These are phyloP conservation scores for Anarsia innoxiella DNA, from an alignment of 2,888 invertebrate genomes.

Conservation along the genomic window DNA sequence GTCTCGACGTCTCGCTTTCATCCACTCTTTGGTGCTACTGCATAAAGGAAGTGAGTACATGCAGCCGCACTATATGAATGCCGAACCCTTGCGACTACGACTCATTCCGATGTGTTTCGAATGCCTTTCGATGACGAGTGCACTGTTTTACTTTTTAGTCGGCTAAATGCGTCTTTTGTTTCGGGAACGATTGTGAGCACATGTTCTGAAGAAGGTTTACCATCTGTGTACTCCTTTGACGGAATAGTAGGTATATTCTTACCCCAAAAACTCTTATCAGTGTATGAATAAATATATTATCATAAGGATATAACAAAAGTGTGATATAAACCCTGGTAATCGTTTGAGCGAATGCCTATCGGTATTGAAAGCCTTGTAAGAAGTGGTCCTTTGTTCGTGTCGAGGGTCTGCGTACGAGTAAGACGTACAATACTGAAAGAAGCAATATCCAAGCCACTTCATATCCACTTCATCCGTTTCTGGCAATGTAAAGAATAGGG, in stretches of 20 bases:
- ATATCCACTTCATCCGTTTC: conserved; percentile 41
- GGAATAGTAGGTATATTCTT: no score
- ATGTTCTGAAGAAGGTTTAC: conserved; percentile 35
- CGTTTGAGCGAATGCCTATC: conserved; percentile 29
- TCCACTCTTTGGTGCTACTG: conserved; percentile 57
- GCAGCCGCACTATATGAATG: conserved; percentile 31
- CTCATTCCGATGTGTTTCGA: conserved; percentile 59
- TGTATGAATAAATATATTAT: no score
- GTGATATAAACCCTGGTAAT: conserved; percentile 6
- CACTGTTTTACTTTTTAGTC: conserved; percentile 62
- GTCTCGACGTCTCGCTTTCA: conserved; percentile 61
- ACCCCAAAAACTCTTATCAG: no score
- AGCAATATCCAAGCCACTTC: conserved; percentile 44
- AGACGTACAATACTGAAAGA: conserved; percentile 42
- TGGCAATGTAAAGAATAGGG: conserved; percentile 34
- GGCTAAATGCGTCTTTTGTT: conserved; percentile 68
- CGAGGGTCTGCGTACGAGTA: conserved; percentile 37
- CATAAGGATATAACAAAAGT: not conserved
- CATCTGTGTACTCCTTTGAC: conserved; percentile 21
- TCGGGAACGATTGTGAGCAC: conserved; percentile 36
- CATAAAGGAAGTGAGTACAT: conserved; percentile 56
- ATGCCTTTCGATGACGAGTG: conserved; percentile 71
- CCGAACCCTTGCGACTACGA: conserved; percentile 46
- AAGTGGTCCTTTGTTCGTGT: conserved; percentile 45
- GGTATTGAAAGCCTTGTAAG: conserved; percentile 32